A percentile compares a stretch with the other conserved stretches of the same genome.
Conservation (phyloP, 2,113 vertebrate genomes). For the Corythoichthys haematopterus region DNA sequence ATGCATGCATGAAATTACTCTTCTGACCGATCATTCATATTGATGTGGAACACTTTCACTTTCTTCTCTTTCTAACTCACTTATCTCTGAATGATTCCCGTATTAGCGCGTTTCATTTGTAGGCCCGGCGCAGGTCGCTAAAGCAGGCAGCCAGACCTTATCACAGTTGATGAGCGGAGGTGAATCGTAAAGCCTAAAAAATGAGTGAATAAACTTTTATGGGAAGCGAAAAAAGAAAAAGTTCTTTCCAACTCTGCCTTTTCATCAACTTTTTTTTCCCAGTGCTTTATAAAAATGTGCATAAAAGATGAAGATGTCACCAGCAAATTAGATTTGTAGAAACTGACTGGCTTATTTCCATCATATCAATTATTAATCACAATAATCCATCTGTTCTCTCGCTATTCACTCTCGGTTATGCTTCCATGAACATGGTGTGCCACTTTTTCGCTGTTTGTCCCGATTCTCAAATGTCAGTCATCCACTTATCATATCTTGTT, state of each 20-base stretch:
- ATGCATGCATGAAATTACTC: background rate
- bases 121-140: background rate
- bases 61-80: background rate
- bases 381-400: conserved; percentile 19
- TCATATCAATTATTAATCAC: conserved; percentile 32
- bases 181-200: conserved; percentile 6
- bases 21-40: background rate
- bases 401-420: conserved; percentile 17
- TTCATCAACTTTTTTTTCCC: background rate
- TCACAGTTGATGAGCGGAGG: conserved; percentile 2
- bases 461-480: background rate
- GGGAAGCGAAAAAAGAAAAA: conserved; percentile 12
- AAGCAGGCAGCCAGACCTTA: background rate
- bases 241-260: conserved; percentile 5
- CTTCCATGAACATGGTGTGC: conserved; percentile 26
- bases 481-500: background rate
- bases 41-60: background rate
- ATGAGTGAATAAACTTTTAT: background rate
- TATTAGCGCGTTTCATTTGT: background rate
- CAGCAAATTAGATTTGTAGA: conserved; percentile 16
- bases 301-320: conserved; percentile 1
- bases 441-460: conserved; percentile 16
- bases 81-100: background rate
- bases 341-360: conserved; percentile 2
- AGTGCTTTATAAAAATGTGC: background rate